These are phyloP conservation scores for Ornithoptera priamus DNA, from an alignment of 2,888 invertebrate genomes.

Conservation along the genomic window DNA sequence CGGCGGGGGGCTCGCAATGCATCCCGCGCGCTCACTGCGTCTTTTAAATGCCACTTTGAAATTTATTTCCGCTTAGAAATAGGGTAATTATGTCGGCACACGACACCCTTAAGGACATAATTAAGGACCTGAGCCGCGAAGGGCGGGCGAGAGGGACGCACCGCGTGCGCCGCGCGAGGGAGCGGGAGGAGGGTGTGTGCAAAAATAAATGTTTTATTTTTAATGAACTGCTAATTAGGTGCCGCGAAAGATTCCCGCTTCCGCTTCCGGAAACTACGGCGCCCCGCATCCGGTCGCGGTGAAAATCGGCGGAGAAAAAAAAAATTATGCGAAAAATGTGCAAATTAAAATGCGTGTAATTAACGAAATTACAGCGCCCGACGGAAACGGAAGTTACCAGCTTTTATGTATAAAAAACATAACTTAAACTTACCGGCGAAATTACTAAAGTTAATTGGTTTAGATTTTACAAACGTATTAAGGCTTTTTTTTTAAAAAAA, in stretches of 20 bases:
- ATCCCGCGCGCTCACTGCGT: constrained; percentile 15
- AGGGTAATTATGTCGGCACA: constrained; percentile 38
- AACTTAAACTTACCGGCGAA: no score
- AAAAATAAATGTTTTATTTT: constrained; percentile 28
- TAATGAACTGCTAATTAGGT: constrained; percentile 28
- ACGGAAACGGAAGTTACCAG: no score
- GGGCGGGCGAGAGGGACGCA: constrained; percentile 34
- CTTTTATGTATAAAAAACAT: no score
- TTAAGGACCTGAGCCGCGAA: constrained; percentile 36
- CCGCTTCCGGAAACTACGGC: not conserved
- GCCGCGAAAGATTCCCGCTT: constrained; percentile 25
- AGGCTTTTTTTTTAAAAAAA: no score
- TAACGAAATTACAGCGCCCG: constrained; percentile 8
- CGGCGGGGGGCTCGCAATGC: no score
- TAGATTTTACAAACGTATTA: no score
- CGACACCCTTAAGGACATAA: constrained; percentile 39
- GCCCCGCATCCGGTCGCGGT: not conserved
- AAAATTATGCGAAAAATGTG: constrained; percentile 5
- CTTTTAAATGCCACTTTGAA: constrained; percentile 35
- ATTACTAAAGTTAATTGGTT: no score
- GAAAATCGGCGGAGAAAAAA: constrained; percentile 4
- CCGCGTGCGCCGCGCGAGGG: not conserved
- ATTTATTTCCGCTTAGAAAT: constrained; percentile 41
- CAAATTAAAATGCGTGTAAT: constrained; percentile 20
- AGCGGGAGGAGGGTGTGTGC: constrained; percentile 12